Conservation (phyloP, 2,113 vertebrate genomes). For the western clawed frog (Xenopus tropicalis) region DNA sequence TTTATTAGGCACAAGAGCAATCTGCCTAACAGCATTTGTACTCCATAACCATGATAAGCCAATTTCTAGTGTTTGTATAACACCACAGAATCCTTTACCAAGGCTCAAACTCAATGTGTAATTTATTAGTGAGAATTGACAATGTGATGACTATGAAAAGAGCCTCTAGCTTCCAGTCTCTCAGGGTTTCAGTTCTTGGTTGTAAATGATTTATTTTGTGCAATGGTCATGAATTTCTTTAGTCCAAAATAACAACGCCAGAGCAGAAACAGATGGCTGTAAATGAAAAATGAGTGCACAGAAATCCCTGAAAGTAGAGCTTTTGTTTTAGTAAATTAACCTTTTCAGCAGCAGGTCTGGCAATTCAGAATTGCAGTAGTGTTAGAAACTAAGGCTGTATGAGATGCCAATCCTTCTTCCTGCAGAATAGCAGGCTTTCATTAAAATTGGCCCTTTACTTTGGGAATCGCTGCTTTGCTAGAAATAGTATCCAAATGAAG, state of each 20-base stretch:
- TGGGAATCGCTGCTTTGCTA: too few relatives aligned
- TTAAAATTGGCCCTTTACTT: too few relatives aligned
- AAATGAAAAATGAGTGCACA: constrained; percentile 3
- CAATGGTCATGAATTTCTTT: constrained; percentile 17
- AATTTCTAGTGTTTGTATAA: neutral
- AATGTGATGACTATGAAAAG: constrained; percentile 19
- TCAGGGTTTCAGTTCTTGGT: neutral
- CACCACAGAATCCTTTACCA: neutral
- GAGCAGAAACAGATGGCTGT: constrained; percentile 20
- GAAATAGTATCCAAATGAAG: too few relatives aligned
- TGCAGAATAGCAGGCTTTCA: too few relatives aligned
- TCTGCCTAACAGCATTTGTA: neutral
- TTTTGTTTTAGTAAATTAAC: neutral
- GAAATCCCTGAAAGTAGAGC: constrained; percentile 5
- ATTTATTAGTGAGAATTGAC: constrained; percentile 19
- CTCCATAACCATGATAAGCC: constrained; percentile 8
- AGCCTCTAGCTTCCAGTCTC: constrained; percentile 2
- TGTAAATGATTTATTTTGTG: constrained; percentile 31
- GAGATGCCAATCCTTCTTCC: neutral
- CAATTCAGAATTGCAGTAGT: neutral
- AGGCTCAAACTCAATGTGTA: neutral
- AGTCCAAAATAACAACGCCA: constrained; percentile 19
- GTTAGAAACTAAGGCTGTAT: neutral
- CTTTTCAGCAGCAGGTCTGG: neutral
- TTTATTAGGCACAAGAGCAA: neutral